phyloP scores from a whole-genome alignment of 2,888 invertebrate species.

The Chrysolina americana region DNA sequence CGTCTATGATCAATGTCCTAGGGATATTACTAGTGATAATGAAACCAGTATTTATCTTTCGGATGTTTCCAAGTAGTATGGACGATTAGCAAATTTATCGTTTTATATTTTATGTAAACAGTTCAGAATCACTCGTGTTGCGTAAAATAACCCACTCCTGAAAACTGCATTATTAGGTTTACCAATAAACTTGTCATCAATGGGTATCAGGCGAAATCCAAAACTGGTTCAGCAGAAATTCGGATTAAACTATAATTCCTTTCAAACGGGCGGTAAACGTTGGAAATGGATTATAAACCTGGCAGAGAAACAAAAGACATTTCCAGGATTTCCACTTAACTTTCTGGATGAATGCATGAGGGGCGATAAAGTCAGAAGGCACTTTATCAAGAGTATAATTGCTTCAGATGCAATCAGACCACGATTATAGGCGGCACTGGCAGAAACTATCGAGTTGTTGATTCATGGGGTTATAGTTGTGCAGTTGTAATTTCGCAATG shows the following conservation, averaged over 20 bases:
- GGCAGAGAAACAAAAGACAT: neutral
- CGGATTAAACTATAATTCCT: neutral
- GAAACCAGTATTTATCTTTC: neutral
- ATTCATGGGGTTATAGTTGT: slow-evolving; percentile 14
- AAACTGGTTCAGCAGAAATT: neutral
- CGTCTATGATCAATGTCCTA: too few relatives aligned
- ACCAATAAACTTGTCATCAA: neutral
- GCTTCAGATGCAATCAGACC: neutral
- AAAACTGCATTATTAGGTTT: too few relatives aligned
- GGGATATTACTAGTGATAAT: too few relatives aligned
- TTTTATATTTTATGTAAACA: too few relatives aligned
- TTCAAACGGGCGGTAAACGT: neutral
- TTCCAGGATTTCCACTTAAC: slow-evolving; percentile 6
- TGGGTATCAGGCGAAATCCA: neutral
- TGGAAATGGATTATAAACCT: neutral
- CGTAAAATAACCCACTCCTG: too few relatives aligned
- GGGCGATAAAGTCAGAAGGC: neutral
- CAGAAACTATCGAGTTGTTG: neutral
- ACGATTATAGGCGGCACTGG: neutral
- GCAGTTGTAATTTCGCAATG: neutral
- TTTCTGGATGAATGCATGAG: neutral
- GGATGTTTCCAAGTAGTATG: neutral
- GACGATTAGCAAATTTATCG: too few relatives aligned
- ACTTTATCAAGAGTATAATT: slow-evolving; percentile 2
- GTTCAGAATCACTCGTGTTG: too few relatives aligned